Base-by-base conservation (phyloP, 1,140 invertebrate species). In the Macrotrachela quadricornifera region DNA sequence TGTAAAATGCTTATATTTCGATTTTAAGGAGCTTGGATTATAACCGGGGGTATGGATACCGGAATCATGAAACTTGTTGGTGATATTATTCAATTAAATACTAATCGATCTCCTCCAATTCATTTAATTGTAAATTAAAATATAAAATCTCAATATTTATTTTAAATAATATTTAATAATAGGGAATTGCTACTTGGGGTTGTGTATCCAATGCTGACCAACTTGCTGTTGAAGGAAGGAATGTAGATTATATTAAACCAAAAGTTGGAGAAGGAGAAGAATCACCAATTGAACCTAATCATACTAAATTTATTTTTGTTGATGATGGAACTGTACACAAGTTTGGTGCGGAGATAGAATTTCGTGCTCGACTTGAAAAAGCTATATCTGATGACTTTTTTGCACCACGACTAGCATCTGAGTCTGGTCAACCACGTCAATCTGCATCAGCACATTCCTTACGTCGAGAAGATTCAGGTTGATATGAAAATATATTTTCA, bases 21-120 rank as follows among this genome's bases (percentile, higher is more conserved):
- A 30, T 30, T 2, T 30, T 30, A 4, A 30, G 21, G 21, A 4
- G 70, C 69, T 9, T 71, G 70, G 69, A 64, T 73, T 39, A 60
- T 72, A 0, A 71, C 69, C 38, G 70, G 70, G 48, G 71, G 69
- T 1, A 63, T 64, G 21, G 62, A 72, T 58, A 62, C 65, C 36
- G 71, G 71, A 4, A 63, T 70, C 14, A 72, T 71, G 64, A 71
- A 69, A 57, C 61, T 67, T 50, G 70, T 72, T 0, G 71, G 71
- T 8, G 67, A 71, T 36, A 69, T 70, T n/a, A 65, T 72, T 4
- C 21, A 30, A 30, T 30, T 30, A 30, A 30, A 30, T 30, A 2
- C 21, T 30, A 8, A 30, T 30, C 21, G 21, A 4, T 30, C 8
- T 30, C 21, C 2, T 30, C 21, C 21, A 30, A 30, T 30, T 30